Evolutionary conservation across 2,113 vertebrate species (phyloP), one percentile per base, ranked within the genome.

Genomic region (Cololabis saira): DNA sequence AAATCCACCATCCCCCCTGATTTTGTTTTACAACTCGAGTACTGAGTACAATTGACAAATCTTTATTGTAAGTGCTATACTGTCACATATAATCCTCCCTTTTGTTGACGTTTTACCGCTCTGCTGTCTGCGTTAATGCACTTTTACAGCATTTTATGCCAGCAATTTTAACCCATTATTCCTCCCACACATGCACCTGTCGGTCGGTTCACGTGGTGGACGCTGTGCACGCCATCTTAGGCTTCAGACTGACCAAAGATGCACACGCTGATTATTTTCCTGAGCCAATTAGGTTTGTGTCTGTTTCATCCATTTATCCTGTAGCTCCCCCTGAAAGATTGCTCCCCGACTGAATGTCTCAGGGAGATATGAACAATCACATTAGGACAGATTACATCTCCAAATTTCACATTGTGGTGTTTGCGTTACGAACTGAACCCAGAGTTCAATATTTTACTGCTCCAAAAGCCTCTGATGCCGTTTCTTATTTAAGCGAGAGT

Each of bases 301-400:
- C 63, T 80, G 44, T 41, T 62, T 67, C 12, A 69, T 81, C 43
- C 40, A 11, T 67, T 77, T 76, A 59, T 77, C 44, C 45, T 10
- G 42, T 33, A 2, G 14, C 60, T 76, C 50, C 52, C 64, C 58
- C 57, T 56, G 22, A 80, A 73, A 76, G 75, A 62, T 73, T 72
- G 51, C 64, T 71, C 69, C 33, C 61, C 70, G 90, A 74, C 90
- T 69, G 69, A 74, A 60, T 57, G 90, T 88, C 88, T 92, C 81
- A 27, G 33, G 56, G 52, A 84, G 72, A 84, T 76, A 87, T 18
- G 42, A 80, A 78, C 60, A 88, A 80, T 85, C 30, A 30, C 49
- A 77, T 86, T 81, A 88, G 50, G 62, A 44, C 30, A 56, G 68
- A 80, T 69, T 41, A 37, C 3, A 86, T 87, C 81, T 42, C 27